Evolutionary conservation across 1,140 invertebrate species (phyloP).

Genomic region (Papilio helenus): DNA sequence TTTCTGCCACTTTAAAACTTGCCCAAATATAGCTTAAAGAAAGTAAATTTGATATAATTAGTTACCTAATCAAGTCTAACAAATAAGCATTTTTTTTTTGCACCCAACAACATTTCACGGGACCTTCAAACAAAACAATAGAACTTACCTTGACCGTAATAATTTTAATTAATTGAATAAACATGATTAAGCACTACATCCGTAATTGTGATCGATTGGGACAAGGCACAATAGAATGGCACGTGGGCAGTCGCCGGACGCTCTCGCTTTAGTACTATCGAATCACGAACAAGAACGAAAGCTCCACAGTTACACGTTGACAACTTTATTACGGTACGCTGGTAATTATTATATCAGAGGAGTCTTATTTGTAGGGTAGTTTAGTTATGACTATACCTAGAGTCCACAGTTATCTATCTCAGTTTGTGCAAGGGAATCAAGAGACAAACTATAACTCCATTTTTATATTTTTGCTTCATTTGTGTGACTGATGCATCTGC

Average conservation of each 20-base stretch:
- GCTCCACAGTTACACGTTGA: conserved; percentile 39
- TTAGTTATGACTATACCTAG: not conserved
- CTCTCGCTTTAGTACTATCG: conserved; percentile 49
- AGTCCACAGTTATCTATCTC: too few relatives aligned
- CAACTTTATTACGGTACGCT: conserved; percentile 38
- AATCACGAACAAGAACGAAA: conserved; percentile 54
- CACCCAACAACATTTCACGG: not conserved
- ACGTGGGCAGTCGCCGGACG: conserved; percentile 48
- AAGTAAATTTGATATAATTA: too few relatives aligned
- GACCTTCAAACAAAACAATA: conserved; percentile 47
- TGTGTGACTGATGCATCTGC: too few relatives aligned
- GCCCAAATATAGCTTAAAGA: too few relatives aligned
- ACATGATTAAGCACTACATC: conserved; percentile 66
- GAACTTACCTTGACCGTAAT: conserved; percentile 60
- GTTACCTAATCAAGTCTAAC: not conserved
- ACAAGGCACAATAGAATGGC: conserved; percentile 53
- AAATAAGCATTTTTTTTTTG: not conserved
- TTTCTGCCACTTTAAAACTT: too few relatives aligned
- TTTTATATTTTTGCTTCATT: too few relatives aligned
- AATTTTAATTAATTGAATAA: conserved; percentile 70
- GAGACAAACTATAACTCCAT: too few relatives aligned
- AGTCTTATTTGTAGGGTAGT: not conserved
- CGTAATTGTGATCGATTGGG: conserved; percentile 69
- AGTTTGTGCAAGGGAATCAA: too few relatives aligned
- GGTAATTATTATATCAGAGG: conserved; percentile 2